Evolutionary conservation across 2,113 vertebrate species (phyloP), one percentile per base, ranked within the genome.

Genomic region (Rhea pennata): DNA sequence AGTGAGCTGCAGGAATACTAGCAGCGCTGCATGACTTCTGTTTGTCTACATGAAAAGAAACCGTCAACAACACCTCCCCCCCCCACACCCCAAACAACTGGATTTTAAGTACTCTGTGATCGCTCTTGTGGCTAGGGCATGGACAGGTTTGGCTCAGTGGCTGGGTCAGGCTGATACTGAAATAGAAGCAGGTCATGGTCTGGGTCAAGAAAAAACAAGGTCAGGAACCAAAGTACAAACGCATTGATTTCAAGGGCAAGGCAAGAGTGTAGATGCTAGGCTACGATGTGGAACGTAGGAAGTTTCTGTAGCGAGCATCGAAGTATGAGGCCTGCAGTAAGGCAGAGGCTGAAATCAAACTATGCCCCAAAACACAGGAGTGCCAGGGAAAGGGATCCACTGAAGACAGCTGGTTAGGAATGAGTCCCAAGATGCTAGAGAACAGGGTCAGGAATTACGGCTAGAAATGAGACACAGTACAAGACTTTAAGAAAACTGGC

Each of bases 191-290:
- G 51, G 50, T 92, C 44, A 39, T 27, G 31, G 51, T 75, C 75
- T 83, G 59, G 71, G 75, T 67, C 4, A 2, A 51, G 64, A 93
- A 92, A 61, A 80, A 70, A 59, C 71, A 54, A 72, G 71, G 71
- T 87, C 56, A 59, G 83, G 71, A 48, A 87, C 78, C 75, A 42
- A 76, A 85, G 58, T 67, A 50, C n/a, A 86, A 92, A 86, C 40
- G 22, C 27, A 40, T 83, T 42, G 51, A 76, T 85, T 75, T 17
- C 40, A 80, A 82, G 67, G 48, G 64, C 26, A 78, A 44, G 82
- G 66, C 36, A n/a, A 39, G 42, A 12, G 15, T 54, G 39, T 33
- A 48, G 48, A 14, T 76, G 58, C 62, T 27, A 3, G 8, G 48
- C 67, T n/a, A 31, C 54, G 71, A 69, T 88, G 67, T 6, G 39